These are phyloP conservation scores for Mormyrops boulengeri DNA, from an alignment of 2,797 vertebrate species.

Conservation along the genomic window DNA sequence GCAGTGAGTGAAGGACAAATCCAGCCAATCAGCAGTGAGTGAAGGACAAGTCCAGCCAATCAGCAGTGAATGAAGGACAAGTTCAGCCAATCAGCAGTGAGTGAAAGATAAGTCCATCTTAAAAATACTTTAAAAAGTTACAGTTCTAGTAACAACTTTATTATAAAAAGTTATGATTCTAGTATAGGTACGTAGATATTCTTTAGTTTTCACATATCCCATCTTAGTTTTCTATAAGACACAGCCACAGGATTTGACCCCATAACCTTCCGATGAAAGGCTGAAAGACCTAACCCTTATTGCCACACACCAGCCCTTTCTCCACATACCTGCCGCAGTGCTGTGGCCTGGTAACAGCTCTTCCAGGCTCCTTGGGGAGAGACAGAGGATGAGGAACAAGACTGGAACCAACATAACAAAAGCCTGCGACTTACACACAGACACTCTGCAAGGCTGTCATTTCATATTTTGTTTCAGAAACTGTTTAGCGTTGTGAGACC, in stretches of 20 bases:
- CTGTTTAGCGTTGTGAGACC: not conserved
- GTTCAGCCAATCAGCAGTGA: not conserved
- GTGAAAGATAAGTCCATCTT: not conserved
- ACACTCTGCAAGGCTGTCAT: not conserved
- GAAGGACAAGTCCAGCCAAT: not conserved
- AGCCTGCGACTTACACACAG: not conserved
- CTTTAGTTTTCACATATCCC: not conserved
- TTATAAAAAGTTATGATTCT: not conserved
- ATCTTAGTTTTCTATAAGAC: not conserved
- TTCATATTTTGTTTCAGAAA: not conserved
- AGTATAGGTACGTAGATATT: not conserved
- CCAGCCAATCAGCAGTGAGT: not conserved
- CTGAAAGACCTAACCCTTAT: not conserved
- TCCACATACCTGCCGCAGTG: constrained; percentile 87
- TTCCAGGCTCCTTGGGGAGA: constrained; percentile 85
- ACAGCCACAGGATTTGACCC: not conserved
- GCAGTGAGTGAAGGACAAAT: not conserved
- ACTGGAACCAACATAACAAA: not conserved
- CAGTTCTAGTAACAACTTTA: not conserved
- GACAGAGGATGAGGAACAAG: constrained; percentile 18
- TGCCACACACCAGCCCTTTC: not conserved
- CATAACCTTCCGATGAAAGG: not conserved
- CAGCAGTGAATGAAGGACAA: not conserved
- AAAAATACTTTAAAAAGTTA: not conserved
- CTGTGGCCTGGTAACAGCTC: constrained; percentile 90